Conservation (phyloP, 1,140 invertebrate genomes). For the Heliconius congener region DNA sequence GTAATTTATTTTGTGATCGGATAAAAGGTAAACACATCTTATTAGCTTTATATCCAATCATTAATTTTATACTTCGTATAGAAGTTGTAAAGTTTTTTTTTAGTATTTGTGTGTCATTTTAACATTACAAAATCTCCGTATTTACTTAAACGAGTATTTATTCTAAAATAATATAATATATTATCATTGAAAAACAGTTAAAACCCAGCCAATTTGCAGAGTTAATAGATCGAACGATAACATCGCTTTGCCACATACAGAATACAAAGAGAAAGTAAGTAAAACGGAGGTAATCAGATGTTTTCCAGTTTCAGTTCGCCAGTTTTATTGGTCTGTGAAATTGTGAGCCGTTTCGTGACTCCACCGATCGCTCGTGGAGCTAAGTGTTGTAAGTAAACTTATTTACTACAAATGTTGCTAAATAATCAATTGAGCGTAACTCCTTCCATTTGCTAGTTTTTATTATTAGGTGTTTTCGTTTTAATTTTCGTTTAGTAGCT, state of each 20-base stretch:
- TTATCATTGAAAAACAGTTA: not conserved
- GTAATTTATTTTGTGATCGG: too few species aligned
- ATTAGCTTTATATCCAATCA: too few species aligned
- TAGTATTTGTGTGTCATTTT: too few species aligned
- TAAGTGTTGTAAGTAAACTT: not conserved
- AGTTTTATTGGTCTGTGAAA: constrained; percentile 23
- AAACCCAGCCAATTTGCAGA: not conserved
- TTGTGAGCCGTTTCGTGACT: constrained; percentile 20
- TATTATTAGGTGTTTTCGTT: not conserved
- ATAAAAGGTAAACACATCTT: too few species aligned
- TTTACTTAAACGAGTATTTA: too few species aligned
- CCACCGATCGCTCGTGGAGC: constrained; percentile 12
- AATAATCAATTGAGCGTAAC: not conserved
- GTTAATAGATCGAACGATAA: not conserved
- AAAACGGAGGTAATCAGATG: constrained; percentile 8
- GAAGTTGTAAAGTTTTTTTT: too few species aligned
- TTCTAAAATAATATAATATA: too few species aligned
- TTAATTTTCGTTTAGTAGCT: too few species aligned
- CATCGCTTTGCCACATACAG: not conserved
- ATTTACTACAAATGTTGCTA: constrained; percentile 10
- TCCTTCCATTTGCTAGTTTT: not conserved
- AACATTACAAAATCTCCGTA: too few species aligned
- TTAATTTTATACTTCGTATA: too few species aligned
- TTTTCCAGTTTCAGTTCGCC: not conserved
- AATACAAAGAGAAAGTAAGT: constrained; percentile 5